Evolutionary conservation across 2,888 invertebrate species (phyloP).

Genomic region (Anodontia alba): DNA sequence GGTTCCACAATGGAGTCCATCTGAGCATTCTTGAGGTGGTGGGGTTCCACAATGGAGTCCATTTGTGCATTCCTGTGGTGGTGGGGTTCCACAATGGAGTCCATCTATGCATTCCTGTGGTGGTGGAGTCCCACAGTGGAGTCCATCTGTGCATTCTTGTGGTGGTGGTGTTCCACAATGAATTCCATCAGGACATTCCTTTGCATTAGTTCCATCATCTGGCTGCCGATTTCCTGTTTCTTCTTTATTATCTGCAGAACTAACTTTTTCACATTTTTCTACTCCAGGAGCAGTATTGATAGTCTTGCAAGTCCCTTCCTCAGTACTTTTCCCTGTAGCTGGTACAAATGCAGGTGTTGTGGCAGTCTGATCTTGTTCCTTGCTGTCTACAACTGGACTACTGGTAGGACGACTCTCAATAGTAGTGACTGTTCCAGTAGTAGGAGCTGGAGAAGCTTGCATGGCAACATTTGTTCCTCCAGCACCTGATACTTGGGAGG

Average conservation of each 20-base stretch:
- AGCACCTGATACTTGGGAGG: conserved; percentile 15
- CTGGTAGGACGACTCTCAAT: neutral
- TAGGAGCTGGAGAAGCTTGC: neutral
- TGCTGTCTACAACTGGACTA: neutral
- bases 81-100: conserved; percentile 59
- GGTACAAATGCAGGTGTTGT: neutral
- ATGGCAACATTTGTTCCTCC: neutral
- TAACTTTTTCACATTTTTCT: neutral
- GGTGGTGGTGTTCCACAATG: conserved; percentile 41
- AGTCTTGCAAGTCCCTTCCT: neutral
- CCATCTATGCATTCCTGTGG: conserved; percentile 55
- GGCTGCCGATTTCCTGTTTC: neutral
- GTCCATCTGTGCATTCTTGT: conserved; percentile 62
- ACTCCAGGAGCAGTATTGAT: neutral
- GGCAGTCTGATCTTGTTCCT: neutral
- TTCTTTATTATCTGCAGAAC: neutral
- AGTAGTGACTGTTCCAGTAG: neutral
- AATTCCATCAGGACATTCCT: conserved; percentile 44
- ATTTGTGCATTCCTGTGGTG: conserved; percentile 35
- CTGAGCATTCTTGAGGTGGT: conserved; percentile 31
- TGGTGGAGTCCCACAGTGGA: conserved; percentile 65
- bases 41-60: conserved; percentile 57
- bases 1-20: conserved; percentile 41
- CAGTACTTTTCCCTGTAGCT: neutral
- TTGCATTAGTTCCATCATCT: neutral